Conservation (phyloP, 2,797 vertebrate species). For the Diglossa cyanea region DNA sequence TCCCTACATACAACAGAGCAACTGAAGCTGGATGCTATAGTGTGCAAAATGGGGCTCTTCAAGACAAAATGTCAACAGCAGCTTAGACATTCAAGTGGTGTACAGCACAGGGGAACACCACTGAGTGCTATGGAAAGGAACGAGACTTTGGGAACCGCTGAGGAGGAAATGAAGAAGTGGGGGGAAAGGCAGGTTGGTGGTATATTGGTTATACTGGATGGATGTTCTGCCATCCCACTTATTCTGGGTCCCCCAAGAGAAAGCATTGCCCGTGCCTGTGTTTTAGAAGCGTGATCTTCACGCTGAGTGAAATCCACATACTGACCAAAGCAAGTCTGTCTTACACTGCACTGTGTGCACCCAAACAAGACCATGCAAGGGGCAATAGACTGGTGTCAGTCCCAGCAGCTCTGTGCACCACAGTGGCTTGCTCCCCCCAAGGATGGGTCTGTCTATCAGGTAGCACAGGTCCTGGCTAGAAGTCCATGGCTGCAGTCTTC, state of each 20-base stretch:
- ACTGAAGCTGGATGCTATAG: background rate
- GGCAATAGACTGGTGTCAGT: background rate
- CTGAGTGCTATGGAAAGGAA: background rate
- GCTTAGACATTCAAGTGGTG: background rate
- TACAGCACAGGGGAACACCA: background rate
- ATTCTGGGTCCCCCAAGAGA: background rate
- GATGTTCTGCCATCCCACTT: background rate
- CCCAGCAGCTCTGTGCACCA: background rate
- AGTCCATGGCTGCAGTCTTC: background rate
- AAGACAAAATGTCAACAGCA: background rate
- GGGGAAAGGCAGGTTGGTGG: background rate
- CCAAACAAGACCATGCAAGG: background rate
- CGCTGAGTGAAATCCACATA: background rate
- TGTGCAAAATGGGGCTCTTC: background rate
- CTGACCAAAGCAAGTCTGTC: background rate
- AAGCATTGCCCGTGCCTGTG: background rate
- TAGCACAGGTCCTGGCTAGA: background rate
- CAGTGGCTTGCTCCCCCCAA: background rate
- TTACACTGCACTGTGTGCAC: background rate
- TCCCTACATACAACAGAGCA: background rate
- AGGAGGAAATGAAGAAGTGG: background rate
- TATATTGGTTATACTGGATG: background rate
- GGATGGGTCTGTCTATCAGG: background rate
- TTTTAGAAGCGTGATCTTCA: background rate
- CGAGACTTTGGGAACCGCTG: fast-evolving